These are phyloP conservation scores for Lepus americanus DNA, from an alignment of 2,113 vertebrate genomes.

Conservation along the genomic window DNA sequence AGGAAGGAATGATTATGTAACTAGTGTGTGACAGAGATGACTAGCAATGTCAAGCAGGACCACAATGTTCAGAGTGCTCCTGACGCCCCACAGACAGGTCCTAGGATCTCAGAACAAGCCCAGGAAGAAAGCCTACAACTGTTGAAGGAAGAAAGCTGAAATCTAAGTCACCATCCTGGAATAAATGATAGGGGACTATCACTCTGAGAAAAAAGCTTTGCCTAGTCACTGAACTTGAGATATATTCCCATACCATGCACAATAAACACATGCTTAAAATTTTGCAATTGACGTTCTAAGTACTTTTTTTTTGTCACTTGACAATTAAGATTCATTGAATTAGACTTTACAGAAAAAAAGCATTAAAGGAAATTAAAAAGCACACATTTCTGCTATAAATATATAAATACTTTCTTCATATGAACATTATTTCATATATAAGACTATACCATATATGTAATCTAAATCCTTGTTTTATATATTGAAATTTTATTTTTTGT, in stretches of 20 bases:
- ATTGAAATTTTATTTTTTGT: no score
- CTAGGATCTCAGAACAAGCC: not conserved
- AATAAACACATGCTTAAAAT: not conserved
- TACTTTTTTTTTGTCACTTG: not conserved
- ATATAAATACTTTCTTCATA: not conserved
- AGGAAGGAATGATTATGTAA: not conserved
- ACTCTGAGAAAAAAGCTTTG: not conserved
- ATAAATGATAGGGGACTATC: not conserved
- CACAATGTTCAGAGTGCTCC: not conserved
- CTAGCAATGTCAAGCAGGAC: not conserved
- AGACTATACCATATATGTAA: not conserved
- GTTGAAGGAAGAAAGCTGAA: not conserved
- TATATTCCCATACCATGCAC: not conserved
- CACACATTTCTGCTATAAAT: not conserved
- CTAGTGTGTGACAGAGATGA: no score
- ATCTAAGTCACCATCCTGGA: not conserved
- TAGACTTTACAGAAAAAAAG: not conserved
- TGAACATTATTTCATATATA: constrained; percentile 4
- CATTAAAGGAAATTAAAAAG: constrained; percentile 29
- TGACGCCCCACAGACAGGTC: not conserved
- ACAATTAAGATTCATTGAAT: not conserved
- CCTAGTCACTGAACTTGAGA: not conserved
- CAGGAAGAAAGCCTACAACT: not conserved
- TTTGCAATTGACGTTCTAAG: not conserved
- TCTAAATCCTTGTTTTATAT: not conserved